Base-by-base conservation (phyloP, 2,797 vertebrate species). In the Sarcophilus harrisii region DNA sequence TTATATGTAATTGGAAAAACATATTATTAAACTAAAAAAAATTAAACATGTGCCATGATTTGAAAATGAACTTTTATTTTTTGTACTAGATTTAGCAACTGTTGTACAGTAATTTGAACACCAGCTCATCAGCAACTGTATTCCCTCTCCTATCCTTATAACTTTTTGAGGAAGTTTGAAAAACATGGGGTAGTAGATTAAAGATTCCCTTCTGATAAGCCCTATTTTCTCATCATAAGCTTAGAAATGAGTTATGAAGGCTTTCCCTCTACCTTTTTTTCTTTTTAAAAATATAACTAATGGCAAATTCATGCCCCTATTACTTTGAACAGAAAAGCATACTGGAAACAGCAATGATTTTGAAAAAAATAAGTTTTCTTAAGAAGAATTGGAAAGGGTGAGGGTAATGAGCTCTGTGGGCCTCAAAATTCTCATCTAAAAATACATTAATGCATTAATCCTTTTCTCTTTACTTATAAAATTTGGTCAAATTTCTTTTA, bases 251-350 rank as follows among this genome's bases (percentile, higher is more conserved):
- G 18, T 97, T 92, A 94, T 96, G 60, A 91, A 94, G 58, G 58
- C n/a, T 55, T 55, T 55, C 54, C 54, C 54, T 55, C 10, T 95
- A 97, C 0, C 28, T 97, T 96, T 32, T 32, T 13, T 90, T 92
- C 12, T 90, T 54, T 92, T 57, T 94, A 95, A 92, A 94, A 1
- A 9, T 95, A 30, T 0, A 95, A 21, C 38, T 97, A 94, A 95
- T 90, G 89, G 0, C 3, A 58, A 93, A 96, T 95, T 96, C n/a
- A 96, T 57, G 45, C 3, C 29, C 1, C 55, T 92, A 11, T 11
- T 92, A 24, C 58, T 98, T 94, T 97, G 92, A 94, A 87, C 45
- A 28, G 8, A 95, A 96, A 27, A 93, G 5, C 8, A 5, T 4
- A 66, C 13, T 14, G 95, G 27, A 94, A 91, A 93, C 0, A 94